These are phyloP conservation scores for Drosophila leonis DNA, from an alignment of 2,888 invertebrate species.

Conservation along the genomic window DNA sequence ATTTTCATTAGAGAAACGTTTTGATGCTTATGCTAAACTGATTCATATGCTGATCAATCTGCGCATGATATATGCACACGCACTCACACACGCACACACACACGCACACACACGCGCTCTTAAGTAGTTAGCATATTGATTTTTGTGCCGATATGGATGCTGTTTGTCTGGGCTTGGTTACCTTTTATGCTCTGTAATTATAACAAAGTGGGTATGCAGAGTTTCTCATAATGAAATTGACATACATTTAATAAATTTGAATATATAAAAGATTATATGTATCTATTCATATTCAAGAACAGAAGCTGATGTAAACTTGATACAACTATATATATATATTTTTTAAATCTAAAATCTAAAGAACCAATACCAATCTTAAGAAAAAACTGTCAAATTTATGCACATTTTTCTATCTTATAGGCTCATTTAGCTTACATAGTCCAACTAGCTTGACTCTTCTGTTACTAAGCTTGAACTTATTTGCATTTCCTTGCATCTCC, in stretches of 20 bases:
- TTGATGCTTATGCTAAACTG: conserved; percentile 74
- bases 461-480: not conserved
- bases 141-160: conserved; percentile 22
- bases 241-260: not conserved
- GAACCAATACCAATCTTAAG: not conserved
- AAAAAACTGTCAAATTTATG: not conserved
- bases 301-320: not conserved
- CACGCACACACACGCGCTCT: conserved; percentile 11
- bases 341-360: not conserved
- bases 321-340: rapidly evolving
- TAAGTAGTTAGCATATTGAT: conserved; percentile 53
- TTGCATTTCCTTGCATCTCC: not conserved
- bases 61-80: conserved; percentile 43
- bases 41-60: conserved; percentile 76
- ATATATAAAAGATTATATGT: not conserved
- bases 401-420: not conserved
- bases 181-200: conserved; percentile 17
- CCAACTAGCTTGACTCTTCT: not conserved
- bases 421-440: too few species aligned
- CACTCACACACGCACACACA: conserved; percentile 15
- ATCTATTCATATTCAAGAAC: not conserved
- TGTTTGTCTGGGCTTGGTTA: conserved; percentile 27
- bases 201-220: not conserved
- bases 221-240: not conserved
- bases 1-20: conserved; percentile 75